Percentiles rank a stretch among this genome's conserved stretches.
Evolutionary conservation across 2,888 invertebrate species (phyloP).

Genomic region (Parapristionchus giblindavisi): DNA sequence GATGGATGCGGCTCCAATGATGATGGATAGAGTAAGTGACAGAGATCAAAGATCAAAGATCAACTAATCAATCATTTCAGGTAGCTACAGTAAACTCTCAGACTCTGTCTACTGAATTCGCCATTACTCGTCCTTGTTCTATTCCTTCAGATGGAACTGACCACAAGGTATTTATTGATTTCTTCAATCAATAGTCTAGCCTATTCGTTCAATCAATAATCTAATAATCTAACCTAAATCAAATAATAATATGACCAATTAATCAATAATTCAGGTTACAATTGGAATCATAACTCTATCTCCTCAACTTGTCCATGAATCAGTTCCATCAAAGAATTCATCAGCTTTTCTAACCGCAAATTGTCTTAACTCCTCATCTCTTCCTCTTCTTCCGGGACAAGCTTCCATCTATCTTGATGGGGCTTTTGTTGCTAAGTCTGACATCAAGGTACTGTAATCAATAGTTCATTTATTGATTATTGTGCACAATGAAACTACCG

Average conservation of each 20-base stretch:
- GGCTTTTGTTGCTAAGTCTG: conserved; percentile 55
- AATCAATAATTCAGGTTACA: conserved; percentile 52
- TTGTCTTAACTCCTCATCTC: conserved; percentile 55
- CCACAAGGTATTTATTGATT: conserved; percentile 69
- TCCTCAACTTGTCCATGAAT: conserved; percentile 69
- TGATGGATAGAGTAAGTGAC: conserved; percentile 11
- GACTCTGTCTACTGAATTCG: conserved; percentile 68
- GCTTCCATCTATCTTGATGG: conserved; percentile 61
- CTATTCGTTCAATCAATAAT: conserved; percentile 63
- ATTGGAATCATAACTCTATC: conserved; percentile 70
- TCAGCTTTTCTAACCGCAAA: conserved; percentile 60
- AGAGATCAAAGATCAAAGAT: neutral
- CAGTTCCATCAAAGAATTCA: conserved; percentile 67
- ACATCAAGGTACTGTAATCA: conserved; percentile 11
- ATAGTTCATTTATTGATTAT: neutral
- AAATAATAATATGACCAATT: neutral
- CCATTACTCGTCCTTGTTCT: conserved; percentile 66
- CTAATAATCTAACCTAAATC: too few species aligned
- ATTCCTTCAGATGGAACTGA: conserved; percentile 69
- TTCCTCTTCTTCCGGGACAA: conserved; percentile 55
- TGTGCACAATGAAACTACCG: neutral
- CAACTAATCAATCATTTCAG: conserved; percentile 11
- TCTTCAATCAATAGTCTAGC: conserved; percentile 68
- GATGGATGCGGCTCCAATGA: neutral
- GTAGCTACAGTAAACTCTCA: conserved; percentile 53